Percentiles rank a stretch among this genome's conserved stretches.
Conservation (phyloP, 2,113 vertebrate genomes). For the Eulemur macaco region DNA sequence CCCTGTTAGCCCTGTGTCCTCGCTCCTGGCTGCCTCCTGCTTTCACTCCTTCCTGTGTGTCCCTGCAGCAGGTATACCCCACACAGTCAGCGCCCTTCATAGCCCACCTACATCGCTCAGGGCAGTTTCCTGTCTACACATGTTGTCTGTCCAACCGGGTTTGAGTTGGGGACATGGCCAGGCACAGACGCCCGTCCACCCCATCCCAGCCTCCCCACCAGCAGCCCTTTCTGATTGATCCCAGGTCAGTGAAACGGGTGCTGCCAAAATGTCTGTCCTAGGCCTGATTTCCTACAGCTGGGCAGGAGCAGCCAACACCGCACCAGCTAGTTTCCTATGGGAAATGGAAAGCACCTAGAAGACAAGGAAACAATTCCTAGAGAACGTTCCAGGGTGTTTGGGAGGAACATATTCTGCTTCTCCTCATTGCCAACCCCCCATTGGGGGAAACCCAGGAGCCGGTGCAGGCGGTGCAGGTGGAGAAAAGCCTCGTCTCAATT, state of each 20-base stretch:
- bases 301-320: accelerated
- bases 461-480: accelerated
- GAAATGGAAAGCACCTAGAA: no score
- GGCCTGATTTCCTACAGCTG: background rate
- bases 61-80: background rate
- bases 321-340: background rate
- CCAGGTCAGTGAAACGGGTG: background rate
- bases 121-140: accelerated
- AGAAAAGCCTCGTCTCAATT: background rate
- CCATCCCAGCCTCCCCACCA: background rate
- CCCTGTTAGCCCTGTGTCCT: accelerated
- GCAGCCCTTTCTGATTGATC: accelerated
- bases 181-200: background rate
- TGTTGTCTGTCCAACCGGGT: background rate
- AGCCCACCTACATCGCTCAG: background rate
- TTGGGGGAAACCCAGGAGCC: background rate
- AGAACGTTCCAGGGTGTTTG: background rate
- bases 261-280: accelerated
- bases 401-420: background rate
- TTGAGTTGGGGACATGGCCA: background rate
- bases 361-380: background rate
- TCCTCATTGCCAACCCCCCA: background rate
- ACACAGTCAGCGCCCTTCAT: accelerated
- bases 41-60: background rate
- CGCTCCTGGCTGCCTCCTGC: accelerated